Conservation (phyloP, 2,888 invertebrate species). For the Caenorhabditis becei region DNA sequence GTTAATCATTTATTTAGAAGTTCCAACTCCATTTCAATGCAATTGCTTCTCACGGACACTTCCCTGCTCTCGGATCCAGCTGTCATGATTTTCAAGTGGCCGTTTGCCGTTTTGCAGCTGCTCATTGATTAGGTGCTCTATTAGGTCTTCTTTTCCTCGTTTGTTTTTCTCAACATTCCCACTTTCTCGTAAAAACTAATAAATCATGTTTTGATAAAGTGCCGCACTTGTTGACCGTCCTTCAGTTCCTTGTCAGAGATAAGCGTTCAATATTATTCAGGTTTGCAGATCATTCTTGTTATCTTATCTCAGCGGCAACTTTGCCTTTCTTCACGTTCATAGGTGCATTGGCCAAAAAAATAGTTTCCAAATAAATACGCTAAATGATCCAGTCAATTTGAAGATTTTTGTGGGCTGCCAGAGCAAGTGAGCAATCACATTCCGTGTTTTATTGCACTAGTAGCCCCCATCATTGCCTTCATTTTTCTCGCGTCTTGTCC, state of each 20-base stretch:
- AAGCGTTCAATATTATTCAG: no score
- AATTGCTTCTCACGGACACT: conserved; percentile 23
- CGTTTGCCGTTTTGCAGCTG: conserved; percentile 32
- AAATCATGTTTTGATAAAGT: no score
- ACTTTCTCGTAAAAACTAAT: neutral
- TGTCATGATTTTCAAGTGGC: conserved; percentile 47
- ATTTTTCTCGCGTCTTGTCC: conserved; percentile 34
- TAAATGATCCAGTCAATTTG: conserved; percentile 23
- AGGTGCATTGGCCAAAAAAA: neutral
- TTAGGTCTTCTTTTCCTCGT: conserved; percentile 3
- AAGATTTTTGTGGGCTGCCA: conserved; percentile 25
- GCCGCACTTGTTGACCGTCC: no score
- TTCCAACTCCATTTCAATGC: conserved; percentile 21
- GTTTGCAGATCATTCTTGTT: neutral
- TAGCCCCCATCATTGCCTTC: conserved; percentile 52
- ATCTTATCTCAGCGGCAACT: neutral
- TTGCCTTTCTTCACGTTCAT: neutral
- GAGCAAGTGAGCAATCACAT: conserved; percentile 59
- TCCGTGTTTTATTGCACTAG: conserved; percentile 49
- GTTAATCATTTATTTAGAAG: conserved; percentile 2
- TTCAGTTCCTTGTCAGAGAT: neutral
- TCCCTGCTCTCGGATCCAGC: conserved; percentile 16
- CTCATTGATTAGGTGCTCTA: conserved; percentile 21
- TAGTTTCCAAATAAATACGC: neutral
- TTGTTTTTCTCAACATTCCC: neutral